Evolutionary conservation across 2,888 invertebrate genomes (phyloP).

Genomic region (Coenonympha arcania): DNA sequence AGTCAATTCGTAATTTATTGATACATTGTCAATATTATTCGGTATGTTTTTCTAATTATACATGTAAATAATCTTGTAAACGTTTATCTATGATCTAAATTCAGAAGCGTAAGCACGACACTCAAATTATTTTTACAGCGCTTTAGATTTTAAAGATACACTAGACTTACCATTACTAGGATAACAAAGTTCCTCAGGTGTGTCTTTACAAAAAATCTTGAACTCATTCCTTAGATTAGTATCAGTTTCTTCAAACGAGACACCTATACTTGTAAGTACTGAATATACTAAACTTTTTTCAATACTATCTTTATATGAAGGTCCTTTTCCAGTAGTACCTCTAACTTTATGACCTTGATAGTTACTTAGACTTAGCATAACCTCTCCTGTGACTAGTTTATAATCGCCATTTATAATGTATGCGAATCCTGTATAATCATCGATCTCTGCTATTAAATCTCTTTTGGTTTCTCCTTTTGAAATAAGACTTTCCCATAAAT

Average conservation of each 20-base stretch:
- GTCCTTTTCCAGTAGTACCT: slow-evolving; percentile 42
- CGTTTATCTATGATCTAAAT: too few species aligned
- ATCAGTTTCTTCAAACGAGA: slow-evolving; percentile 33
- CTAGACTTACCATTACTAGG: slow-evolving; percentile 31
- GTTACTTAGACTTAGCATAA: slow-evolving; percentile 33
- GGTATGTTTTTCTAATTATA: too few species aligned
- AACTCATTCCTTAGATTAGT: slow-evolving; percentile 37
- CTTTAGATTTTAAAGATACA: background rate
- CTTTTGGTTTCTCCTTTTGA: slow-evolving; percentile 42
- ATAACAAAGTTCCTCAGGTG: slow-evolving; percentile 36
- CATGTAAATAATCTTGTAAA: too few species aligned
- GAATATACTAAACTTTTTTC: slow-evolving; percentile 39
- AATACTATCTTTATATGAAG: slow-evolving; percentile 42
- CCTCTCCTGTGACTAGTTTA: slow-evolving; percentile 50
- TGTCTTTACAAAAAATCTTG: slow-evolving; percentile 38
- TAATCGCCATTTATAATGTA: slow-evolving; percentile 47
- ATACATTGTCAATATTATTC: background rate
- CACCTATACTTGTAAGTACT: slow-evolving; percentile 38
- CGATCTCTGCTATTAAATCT: slow-evolving; percentile 50
- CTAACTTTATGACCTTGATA: slow-evolving; percentile 46
- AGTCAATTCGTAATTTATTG: background rate
- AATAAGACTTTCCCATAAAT: slow-evolving; percentile 54
- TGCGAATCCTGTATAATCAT: slow-evolving; percentile 48
- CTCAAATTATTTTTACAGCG: background rate
- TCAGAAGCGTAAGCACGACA: background rate